A percentile compares a stretch with the other conserved stretches of the same genome.
Evolutionary conservation across 1,140 invertebrate genomes (phyloP).

Genomic region (Neoseiulus cucumeris): DNA sequence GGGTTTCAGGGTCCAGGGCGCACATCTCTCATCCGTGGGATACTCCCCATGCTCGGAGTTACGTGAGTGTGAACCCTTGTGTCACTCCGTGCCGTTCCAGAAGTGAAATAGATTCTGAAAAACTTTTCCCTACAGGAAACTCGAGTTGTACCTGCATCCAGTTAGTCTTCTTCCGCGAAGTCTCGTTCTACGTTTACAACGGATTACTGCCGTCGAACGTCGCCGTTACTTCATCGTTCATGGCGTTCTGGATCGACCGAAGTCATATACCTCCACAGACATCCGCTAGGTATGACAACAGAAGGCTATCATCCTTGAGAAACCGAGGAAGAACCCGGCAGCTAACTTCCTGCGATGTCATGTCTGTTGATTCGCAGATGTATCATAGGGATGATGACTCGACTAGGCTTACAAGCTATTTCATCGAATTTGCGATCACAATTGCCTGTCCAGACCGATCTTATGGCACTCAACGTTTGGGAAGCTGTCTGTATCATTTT

Average conservation of each 20-base stretch:
- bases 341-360: background rate
- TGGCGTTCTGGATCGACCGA: background rate
- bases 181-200: slow-evolving; percentile 1
- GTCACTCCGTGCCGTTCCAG: background rate
- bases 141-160: background rate
- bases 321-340: too few relatives aligned
- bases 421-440: background rate
- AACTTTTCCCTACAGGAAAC: too few relatives aligned
- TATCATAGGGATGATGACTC: background rate
- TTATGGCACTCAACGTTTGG: slow-evolving; percentile 5
- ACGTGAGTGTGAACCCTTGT: background rate
- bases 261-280: background rate
- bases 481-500: background rate
- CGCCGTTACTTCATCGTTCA: background rate
- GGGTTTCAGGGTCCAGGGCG: background rate
- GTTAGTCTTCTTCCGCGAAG: background rate
- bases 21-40: background rate
- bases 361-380: background rate
- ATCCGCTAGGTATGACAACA: background rate
- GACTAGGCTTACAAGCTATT: background rate
- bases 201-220: background rate
- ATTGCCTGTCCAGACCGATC: background rate
- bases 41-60: background rate
- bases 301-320: too few relatives aligned
- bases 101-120: background rate